Evolutionary conservation across 2,113 vertebrate species (phyloP).

Genomic region (Lipophrys pholis): DNA sequence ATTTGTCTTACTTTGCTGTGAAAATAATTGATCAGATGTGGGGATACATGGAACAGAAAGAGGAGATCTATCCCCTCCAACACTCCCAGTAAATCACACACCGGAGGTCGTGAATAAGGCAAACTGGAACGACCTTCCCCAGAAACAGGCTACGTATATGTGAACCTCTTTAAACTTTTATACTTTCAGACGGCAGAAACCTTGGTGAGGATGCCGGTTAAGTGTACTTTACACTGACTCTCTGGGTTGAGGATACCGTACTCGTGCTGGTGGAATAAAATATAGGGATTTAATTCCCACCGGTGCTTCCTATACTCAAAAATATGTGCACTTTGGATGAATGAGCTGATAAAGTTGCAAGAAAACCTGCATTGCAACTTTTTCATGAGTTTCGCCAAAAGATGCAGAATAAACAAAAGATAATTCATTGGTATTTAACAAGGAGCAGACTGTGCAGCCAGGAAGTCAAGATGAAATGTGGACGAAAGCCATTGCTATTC

Average conservation of each 20-base stretch:
- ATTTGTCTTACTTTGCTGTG: no score
- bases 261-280: not conserved
- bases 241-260: not conserved
- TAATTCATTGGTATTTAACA: not conserved
- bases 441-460: not conserved
- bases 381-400: not conserved
- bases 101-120: not conserved
- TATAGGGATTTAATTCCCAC: constrained; percentile 16
- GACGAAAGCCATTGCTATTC: constrained; percentile 22
- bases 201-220: not conserved
- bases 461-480: not conserved
- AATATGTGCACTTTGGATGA: not conserved
- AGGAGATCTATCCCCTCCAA: no score
- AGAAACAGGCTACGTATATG: not conserved
- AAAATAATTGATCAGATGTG: no score
- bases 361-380: constrained; percentile 4
- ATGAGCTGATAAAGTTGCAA: constrained; percentile 14
- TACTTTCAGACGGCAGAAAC: constrained; percentile 2
- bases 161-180: not conserved
- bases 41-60: no score
- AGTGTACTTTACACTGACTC: not conserved
- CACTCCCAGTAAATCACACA: not conserved
- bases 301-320: not conserved
- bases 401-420: not conserved
- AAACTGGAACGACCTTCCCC: not conserved